Base-by-base conservation (phyloP, 1,140 invertebrate species). In the Drosophila kohkoa region DNA sequence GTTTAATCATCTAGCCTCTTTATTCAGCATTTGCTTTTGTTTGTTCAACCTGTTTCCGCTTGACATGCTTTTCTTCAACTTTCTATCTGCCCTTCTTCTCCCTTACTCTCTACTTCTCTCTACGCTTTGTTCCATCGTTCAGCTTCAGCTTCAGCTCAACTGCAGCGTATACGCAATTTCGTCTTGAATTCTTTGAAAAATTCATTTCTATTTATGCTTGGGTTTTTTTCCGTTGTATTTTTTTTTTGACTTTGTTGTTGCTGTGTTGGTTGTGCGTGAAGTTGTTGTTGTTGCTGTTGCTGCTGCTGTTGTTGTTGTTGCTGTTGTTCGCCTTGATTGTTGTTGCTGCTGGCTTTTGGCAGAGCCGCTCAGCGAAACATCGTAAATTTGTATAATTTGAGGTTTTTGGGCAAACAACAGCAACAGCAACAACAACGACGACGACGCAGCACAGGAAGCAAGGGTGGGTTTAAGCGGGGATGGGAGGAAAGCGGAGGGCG, bases 301-400 rank as follows among this genome's bases (percentile, higher is more conserved):
- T 58, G 60, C 1, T 15, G 3, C 8, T n/a, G 15, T 15, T 15
- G 15, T 15, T 51, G 10, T n/a, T 55, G 38, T 43, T 49, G 51
- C 7, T 64, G 35, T 4, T 64, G 41, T 2, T 65, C 41, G 13
- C 6, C 15, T 7, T 3, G 43, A 28, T n/a, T 45, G 45, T 28
- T 62, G 41, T 49, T 75, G 58, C n/a, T 71, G 38, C 20, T 70
- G 66, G 66, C 66, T 74, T 55, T 62, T 68, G 65, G 57, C 65
- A 62, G 48, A 52, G 59, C 54, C 65, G 52, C 16, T 59, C 66
- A 63, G 57, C 66, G 66, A 65, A 75, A 71, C 68, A 76, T 66
- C 74, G 68, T 72, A 72, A 76, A 76, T 76, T 76, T 76, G 69
- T 76, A 66, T 66, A 76, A 76, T 76, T 76, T 67, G 69, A 76